Evolutionary conservation across 2,888 invertebrate genomes (phyloP).

Genomic region (Aspidiotus rigidus): DNA sequence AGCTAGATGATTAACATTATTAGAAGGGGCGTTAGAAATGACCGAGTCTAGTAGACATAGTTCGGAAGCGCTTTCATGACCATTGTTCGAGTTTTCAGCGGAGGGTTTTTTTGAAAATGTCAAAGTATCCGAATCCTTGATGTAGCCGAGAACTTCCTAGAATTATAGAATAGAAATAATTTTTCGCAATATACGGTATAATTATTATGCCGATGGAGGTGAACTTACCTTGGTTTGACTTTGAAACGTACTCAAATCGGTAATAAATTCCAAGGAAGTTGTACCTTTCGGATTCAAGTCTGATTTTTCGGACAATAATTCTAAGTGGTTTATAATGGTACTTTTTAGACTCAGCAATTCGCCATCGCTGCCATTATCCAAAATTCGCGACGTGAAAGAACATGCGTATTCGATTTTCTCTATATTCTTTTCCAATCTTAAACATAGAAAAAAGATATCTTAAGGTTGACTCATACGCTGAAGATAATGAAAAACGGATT

Average conservation of each 20-base stretch:
- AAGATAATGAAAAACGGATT: no score
- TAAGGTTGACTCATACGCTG: no score
- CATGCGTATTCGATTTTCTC: slow-evolving; percentile 79
- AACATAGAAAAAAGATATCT: slow-evolving; percentile 34
- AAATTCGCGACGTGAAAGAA: slow-evolving; percentile 68
- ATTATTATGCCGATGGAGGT: not conserved
- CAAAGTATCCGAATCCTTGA: slow-evolving; percentile 27
- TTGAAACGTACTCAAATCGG: slow-evolving; percentile 70
- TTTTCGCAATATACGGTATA: not conserved
- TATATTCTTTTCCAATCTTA: slow-evolving; percentile 67
- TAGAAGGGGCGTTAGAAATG: slow-evolving; percentile 1
- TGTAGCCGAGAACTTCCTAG: slow-evolving; percentile 37
- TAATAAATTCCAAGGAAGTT: slow-evolving; percentile 70
- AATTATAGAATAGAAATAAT: not conserved
- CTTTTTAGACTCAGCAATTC: slow-evolving; percentile 77
- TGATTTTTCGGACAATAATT: slow-evolving; percentile 29
- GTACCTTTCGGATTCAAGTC: slow-evolving; percentile 57
- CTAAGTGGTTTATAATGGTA: slow-evolving; percentile 64
- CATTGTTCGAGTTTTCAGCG: not conserved
- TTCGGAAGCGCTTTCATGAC: not conserved
- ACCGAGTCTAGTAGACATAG: not conserved
- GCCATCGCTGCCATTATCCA: slow-evolving; percentile 73
- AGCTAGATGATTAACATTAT: slow-evolving; percentile 13
- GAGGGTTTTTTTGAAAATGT: not conserved
- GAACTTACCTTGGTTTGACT: slow-evolving; percentile 49